Base-by-base conservation (phyloP, 2,797 vertebrate genomes). In the Parambassis ranga region DNA sequence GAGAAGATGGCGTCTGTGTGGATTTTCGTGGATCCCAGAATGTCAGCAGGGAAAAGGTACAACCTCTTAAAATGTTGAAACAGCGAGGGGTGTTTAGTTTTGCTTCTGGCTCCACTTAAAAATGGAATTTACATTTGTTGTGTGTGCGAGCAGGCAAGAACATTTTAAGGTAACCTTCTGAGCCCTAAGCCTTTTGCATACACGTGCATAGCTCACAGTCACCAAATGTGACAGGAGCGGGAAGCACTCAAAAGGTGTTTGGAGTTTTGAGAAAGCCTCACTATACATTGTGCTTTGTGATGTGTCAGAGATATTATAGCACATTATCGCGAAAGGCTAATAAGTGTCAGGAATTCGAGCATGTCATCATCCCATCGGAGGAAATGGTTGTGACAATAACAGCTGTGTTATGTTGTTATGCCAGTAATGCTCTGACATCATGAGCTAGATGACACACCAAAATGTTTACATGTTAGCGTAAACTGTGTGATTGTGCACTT, bases 21-120 rank as follows among this genome's bases (percentile, higher is more conserved):
- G 86, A 90, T 48, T 82, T 92, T 6, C 48, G 86, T 3, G 49
- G 89, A 19, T 75, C 68, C 6, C 82, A 63, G 31, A 81, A 55
- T 6, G 69, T 81, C 1, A 56, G 48, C 60, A 86, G 77, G 49
- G 50, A 57, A 44, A 92, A 89, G 89, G 92, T 93, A 67, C 3
- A 27, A 3, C 2, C 9, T 2, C 26, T 3, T 1, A 1, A 35
- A 39, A 8, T 18, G 26, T 7, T 6, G 4, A 55, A 23, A 22
- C 2, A 4, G 2, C 3, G 24, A 15, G 7, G 3, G 20, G 37
- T 27, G 15, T 57, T 61, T 14, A 20, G 5, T 3, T 41, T 0
- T 26, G 8, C 20, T 31, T 32, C 2, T 16, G n/a, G n/a, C n/a
- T n/a, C n/a, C n/a, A n/a, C n/a, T n/a, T n/a, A n/a, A n/a, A n/a